These are phyloP conservation scores for Gallinago nigripennis DNA, from an alignment of 2,797 vertebrate genomes.

Conservation along the genomic window DNA sequence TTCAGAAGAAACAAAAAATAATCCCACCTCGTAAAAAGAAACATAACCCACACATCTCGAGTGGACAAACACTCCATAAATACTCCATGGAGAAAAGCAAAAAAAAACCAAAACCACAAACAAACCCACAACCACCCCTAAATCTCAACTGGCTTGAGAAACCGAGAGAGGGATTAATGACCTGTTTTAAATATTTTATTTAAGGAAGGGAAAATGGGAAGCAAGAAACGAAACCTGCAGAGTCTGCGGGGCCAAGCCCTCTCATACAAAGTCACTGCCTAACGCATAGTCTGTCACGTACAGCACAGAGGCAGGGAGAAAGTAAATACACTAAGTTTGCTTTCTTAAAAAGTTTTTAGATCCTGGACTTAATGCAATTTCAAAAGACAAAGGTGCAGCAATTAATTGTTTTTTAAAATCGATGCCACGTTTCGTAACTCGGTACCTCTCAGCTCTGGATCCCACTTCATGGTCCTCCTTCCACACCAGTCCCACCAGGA, in stretches of 20 bases:
- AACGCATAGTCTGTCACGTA: background rate
- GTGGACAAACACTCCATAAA: conserved; percentile 1
- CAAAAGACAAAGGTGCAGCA: background rate
- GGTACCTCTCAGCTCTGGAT: background rate
- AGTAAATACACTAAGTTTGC: background rate
- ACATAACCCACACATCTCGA: background rate
- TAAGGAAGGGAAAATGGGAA: conserved; percentile 2
- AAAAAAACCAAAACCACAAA: background rate
- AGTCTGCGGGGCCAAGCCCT: background rate
- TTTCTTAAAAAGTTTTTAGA: conserved; percentile 1
- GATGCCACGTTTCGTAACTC: background rate
- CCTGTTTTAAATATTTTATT: conserved; percentile 15
- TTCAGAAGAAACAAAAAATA: background rate
- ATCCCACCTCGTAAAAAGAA: background rate
- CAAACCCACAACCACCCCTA: background rate
- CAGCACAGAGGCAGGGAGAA: background rate
- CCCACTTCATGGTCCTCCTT: background rate
- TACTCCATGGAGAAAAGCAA: background rate
- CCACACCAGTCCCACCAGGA: background rate
- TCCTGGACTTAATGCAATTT: background rate
- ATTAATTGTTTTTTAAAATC: background rate
- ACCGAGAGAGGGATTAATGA: background rate
- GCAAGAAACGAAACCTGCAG: conserved; percentile 1
- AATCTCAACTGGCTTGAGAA: background rate
- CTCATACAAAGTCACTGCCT: background rate